Evolutionary conservation across 30 jellyfish, hydroid and myxozoan genomes (phyloP).

Genomic region (Euphysa ruthae): DNA sequence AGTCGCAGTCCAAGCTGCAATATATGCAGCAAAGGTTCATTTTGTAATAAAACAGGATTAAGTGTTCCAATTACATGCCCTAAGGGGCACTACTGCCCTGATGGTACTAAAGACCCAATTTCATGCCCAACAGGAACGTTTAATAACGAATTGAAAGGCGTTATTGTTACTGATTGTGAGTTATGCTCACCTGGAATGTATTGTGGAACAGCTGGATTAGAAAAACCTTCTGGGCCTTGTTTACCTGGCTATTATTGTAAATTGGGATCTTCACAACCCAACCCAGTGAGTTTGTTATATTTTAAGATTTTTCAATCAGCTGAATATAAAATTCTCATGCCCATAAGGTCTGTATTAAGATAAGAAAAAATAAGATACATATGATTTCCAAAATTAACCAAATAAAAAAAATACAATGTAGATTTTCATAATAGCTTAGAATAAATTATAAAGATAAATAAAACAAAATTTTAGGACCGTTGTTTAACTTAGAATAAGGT

Average conservation of each 20-base stretch:
- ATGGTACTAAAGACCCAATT: constrained; percentile 47
- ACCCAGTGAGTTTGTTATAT: constrained; percentile 58
- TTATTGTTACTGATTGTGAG: constrained; percentile 65
- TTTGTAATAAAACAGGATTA: constrained; percentile 83
- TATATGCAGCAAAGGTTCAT: constrained; percentile 65
- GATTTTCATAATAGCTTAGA: no score
- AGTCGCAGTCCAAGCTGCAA: constrained; percentile 63
- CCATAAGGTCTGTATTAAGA: no score
- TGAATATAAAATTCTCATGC: no score
- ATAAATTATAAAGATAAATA: no score
- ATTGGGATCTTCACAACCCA: constrained; percentile 68
- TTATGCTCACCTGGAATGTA: constrained; percentile 66
- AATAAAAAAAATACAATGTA: no score
- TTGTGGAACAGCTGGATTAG: constrained; percentile 78
- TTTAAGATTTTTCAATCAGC: no score
- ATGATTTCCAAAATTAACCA: no score
- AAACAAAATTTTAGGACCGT: no score
- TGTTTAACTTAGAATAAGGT: no score
- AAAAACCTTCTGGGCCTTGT: constrained; percentile 68
- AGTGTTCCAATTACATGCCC: constrained; percentile 61
- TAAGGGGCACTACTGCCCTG: constrained; percentile 78
- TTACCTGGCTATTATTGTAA: constrained; percentile 73
- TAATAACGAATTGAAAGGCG: constrained; percentile 62
- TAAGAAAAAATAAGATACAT: no score
- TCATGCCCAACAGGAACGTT: constrained; percentile 90